Base-by-base conservation (phyloP, 2,888 invertebrate species). In the Adelognathus sp. region DNA sequence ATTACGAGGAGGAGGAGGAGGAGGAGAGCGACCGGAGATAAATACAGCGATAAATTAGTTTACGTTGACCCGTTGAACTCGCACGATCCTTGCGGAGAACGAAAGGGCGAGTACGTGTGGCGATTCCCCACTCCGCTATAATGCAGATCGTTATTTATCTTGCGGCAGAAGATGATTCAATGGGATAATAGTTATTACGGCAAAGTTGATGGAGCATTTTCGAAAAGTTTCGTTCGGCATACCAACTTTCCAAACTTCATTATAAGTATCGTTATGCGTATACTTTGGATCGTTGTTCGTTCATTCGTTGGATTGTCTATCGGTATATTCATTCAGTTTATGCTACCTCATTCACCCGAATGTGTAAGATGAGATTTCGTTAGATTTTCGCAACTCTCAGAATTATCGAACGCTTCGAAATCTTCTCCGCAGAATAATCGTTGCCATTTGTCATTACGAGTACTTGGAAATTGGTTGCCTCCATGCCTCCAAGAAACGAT, bases 31-130 rank as follows among this genome's bases (percentile, higher is more conserved):
- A 41, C 24, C 52, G 56, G 64, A 78, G 73, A 78, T 78, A 78
- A 78, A 70, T 78, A 74, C 78, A 14, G 36, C 73, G 78, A 78
- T 78, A 78, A 78, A 74, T 78, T 74, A 74, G 73, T 69, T 24
- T 44, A 66, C 58, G 56, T 73, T 74, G 73, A 78, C 78, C 78
- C 29, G 73, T 9, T 74, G 78, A 78, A 74, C 78, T 74, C 70
- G 24, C 78, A 78, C 73, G 78, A 78, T 78, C 69, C 52, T 64
- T 31, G 39, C 41, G 46, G 58, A 73, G 69, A 60, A 46, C 56
- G 70, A 46, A 58, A 11, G n/a, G 27, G 16, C 18, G 44, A 46
- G 11, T 78, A 69, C 63, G 50, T 73, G 77, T 73, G 31, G 24
- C 58, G 50, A 54, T 73, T 60, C 36, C 64, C 60, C 73, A 72